Evolutionary conservation across 2,888 invertebrate species (phyloP).

Genomic region (Drosophila monieri): DNA sequence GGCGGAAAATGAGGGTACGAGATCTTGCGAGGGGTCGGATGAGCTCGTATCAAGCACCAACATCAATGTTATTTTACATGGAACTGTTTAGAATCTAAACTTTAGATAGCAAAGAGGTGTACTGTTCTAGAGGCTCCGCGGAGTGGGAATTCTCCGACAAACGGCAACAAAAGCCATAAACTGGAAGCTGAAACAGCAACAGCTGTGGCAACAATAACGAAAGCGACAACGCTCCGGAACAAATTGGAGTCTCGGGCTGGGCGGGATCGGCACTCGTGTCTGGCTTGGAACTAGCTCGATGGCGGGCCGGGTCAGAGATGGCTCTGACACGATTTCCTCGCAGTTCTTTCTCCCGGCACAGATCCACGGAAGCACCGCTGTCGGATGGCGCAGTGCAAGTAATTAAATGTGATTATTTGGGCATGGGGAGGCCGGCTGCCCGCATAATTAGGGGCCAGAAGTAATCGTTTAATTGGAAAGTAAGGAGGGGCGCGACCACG

Average conservation of each 20-base stretch:
- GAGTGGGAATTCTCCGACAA: slow-evolving; percentile 20
- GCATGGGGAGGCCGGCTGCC: slow-evolving; percentile 23
- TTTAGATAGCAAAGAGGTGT: background rate
- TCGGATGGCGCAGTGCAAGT: slow-evolving; percentile 49
- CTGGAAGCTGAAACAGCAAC: slow-evolving; percentile 22
- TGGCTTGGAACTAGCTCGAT: slow-evolving; percentile 34
- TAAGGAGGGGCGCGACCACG: slow-evolving; percentile 2
- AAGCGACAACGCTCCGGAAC: slow-evolving; percentile 51
- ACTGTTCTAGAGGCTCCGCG: background rate
- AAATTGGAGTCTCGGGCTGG: slow-evolving; percentile 51
- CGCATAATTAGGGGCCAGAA: slow-evolving; percentile 61
- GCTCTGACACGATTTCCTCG: slow-evolving; percentile 59
- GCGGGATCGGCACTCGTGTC: slow-evolving; percentile 21
- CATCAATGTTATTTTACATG: background rate
- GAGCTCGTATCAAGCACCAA: slow-evolving; percentile 1
- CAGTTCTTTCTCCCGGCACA: slow-evolving; percentile 37
- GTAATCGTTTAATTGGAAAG: slow-evolving; percentile 34
- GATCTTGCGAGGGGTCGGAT: slow-evolving; percentile 6
- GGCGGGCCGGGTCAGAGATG: slow-evolving; percentile 51
- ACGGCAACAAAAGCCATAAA: slow-evolving; percentile 38
- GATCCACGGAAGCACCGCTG: slow-evolving; percentile 4
- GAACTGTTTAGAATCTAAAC: background rate
- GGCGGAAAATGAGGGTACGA: slow-evolving; percentile 40
- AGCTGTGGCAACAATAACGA: slow-evolving; percentile 31
- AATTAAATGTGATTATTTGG: slow-evolving; percentile 72